Conservation (phyloP, 2,888 invertebrate species). For the Artemia sp. region DNA sequence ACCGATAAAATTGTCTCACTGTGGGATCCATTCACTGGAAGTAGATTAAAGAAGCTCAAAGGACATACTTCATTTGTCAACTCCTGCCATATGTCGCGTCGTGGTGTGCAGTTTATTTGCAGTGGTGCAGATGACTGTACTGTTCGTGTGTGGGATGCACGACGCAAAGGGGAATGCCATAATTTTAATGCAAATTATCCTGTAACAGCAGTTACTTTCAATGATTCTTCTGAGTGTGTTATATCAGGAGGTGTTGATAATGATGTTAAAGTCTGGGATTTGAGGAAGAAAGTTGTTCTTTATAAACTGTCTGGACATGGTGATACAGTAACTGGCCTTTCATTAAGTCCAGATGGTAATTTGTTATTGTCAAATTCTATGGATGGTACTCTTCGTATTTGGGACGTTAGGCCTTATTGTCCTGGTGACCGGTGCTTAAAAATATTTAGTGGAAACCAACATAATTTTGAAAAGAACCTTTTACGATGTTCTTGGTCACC, state of each 20-base stretch:
- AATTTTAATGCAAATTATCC: slow-evolving; percentile 56
- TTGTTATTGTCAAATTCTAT: slow-evolving; percentile 88
- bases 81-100: slow-evolving; percentile 45
- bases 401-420: slow-evolving; percentile 92
- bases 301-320: slow-evolving; percentile 80
- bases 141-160: slow-evolving; percentile 77
- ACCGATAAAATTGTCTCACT: slow-evolving; percentile 87
- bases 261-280: slow-evolving; percentile 91
- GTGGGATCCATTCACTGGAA: slow-evolving; percentile 83
- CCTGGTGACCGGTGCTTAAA: slow-evolving; percentile 83
- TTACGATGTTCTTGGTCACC: slow-evolving; percentile 81
- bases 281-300: slow-evolving; percentile 65
- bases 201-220: slow-evolving; percentile 75
- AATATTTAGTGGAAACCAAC: slow-evolving; percentile 77
- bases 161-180: slow-evolving; percentile 57
- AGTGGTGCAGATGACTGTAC: slow-evolving; percentile 91
- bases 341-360: slow-evolving; percentile 65
- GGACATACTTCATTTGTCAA: slow-evolving; percentile 44
- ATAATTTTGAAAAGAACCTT: slow-evolving; percentile 94
- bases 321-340: slow-evolving; percentile 78
- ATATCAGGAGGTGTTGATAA: slow-evolving; percentile 93
- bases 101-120: slow-evolving; percentile 76
- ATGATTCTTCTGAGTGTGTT: slow-evolving; percentile 86
- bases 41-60: slow-evolving; percentile 71
- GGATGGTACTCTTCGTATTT: slow-evolving; percentile 87